Percentiles rank a stretch among this genome's conserved stretches.
These are phyloP conservation scores for Ganaspis brasiliensis DNA, from an alignment of 2,888 invertebrate species.

Conservation along the genomic window DNA sequence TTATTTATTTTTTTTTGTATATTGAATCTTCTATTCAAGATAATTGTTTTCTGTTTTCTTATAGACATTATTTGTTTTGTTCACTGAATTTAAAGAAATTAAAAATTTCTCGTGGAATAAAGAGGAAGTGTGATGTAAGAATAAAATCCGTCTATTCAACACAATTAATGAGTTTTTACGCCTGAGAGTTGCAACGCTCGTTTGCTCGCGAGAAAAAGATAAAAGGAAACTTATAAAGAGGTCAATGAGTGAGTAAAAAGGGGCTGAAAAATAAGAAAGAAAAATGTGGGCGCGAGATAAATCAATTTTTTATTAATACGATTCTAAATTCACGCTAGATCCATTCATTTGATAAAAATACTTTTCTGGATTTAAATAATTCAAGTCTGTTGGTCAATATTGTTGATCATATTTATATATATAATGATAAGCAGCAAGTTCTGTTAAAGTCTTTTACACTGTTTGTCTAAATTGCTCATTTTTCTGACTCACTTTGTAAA, in stretches of 20 bases:
- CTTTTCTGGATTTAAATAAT: neutral
- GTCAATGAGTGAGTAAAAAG: constrained; percentile 7
- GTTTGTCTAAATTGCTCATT: too few relatives aligned
- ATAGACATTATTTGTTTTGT: too few relatives aligned
- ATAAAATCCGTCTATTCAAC: constrained; percentile 7
- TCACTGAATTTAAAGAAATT: too few relatives aligned
- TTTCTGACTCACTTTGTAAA: too few relatives aligned
- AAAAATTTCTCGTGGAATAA: neutral
- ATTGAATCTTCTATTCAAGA: too few relatives aligned
- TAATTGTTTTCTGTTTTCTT: too few relatives aligned
- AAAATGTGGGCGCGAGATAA: constrained; percentile 40
- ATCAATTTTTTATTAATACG: neutral
- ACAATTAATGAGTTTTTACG: neutral
- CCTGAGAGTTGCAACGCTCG: neutral
- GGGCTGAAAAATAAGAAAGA: constrained; percentile 35
- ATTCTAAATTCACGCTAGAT: neutral
- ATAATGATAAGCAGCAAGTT: neutral
- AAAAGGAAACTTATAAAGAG: constrained; percentile 18
- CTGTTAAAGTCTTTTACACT: too few relatives aligned
- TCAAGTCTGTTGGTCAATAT: neutral
- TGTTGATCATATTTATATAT: neutral
- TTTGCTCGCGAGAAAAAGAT: neutral
- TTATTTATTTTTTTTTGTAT: too few relatives aligned
- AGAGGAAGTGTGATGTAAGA: neutral
- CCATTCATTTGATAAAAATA: neutral